Evolutionary conservation across 2,797 vertebrate species (phyloP).

Genomic region (Hippoglossus hippoglossus): DNA sequence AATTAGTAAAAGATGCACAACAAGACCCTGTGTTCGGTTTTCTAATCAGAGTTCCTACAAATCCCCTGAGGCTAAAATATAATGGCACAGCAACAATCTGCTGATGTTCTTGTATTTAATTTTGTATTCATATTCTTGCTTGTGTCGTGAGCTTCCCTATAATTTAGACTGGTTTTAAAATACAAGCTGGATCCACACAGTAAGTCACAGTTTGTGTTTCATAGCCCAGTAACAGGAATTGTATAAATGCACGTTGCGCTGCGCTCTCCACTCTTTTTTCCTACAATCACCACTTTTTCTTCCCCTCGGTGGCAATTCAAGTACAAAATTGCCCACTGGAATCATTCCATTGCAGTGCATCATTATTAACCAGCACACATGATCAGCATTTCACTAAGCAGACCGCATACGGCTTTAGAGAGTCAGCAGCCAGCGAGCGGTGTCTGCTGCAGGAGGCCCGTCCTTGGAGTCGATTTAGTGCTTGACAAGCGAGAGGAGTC

Average conservation of each 20-base stretch:
- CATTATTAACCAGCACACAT: constrained; percentile 39
- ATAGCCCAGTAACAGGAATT: neutral
- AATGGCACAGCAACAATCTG: too few relatives aligned
- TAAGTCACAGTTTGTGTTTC: too few relatives aligned
- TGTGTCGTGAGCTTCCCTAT: too few relatives aligned
- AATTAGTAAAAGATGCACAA: too few relatives aligned
- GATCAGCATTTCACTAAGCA: constrained; percentile 32
- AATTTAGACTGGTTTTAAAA: too few relatives aligned
- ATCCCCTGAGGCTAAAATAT: too few relatives aligned
- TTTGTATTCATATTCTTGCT: too few relatives aligned
- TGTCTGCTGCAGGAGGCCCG: constrained; percentile 23
- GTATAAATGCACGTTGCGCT: neutral
- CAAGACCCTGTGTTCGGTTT: too few relatives aligned
- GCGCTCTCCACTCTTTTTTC: constrained; percentile 5
- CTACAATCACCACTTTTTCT: constrained; percentile 23
- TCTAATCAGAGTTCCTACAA: too few relatives aligned
- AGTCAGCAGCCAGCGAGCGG: constrained; percentile 20
- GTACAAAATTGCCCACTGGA: constrained; percentile 30
- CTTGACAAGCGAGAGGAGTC: constrained; percentile 6
- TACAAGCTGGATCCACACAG: neutral
- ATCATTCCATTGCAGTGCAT: constrained; percentile 29
- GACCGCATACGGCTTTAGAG: constrained; percentile 19
- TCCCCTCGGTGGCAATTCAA: constrained; percentile 19
- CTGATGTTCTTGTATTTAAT: too few relatives aligned
- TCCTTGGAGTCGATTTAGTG: constrained; percentile 27